These are phyloP conservation scores for Zygogramma bicolorata DNA, from an alignment of 2,888 invertebrate genomes.

Conservation along the genomic window DNA sequence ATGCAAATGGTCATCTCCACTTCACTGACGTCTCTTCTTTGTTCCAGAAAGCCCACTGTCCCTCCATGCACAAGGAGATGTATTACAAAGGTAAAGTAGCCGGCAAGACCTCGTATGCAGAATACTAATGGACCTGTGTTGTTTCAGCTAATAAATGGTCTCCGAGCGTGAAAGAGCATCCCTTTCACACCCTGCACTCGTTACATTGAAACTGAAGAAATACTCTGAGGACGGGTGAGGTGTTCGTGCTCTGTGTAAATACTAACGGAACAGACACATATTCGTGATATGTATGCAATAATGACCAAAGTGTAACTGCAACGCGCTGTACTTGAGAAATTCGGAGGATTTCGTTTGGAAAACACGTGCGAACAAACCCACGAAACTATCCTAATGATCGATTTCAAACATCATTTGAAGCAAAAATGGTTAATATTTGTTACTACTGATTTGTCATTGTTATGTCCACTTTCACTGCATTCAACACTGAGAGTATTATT, in stretches of 20 bases:
- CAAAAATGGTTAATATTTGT: no score
- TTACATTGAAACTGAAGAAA: slow-evolving; percentile 53
- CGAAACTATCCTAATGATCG: no score
- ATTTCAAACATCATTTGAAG: no score
- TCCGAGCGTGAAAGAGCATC: slow-evolving; percentile 62
- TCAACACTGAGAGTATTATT: no score
- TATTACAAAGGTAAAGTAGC: slow-evolving; percentile 83
- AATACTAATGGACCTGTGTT: slow-evolving; percentile 62
- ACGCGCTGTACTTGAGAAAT: no score
- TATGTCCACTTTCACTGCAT: no score
- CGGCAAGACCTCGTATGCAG: slow-evolving; percentile 40
- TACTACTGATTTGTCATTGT: no score
- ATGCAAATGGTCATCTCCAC: no score
- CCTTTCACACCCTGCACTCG: slow-evolving; percentile 58
- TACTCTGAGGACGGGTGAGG: neutral
- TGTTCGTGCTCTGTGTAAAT: slow-evolving; percentile 42
- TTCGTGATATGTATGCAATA: slow-evolving; percentile 64
- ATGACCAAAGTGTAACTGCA: slow-evolving; percentile 60
- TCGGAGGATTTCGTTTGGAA: no score
- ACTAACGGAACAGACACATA: slow-evolving; percentile 41
- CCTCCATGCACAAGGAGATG: slow-evolving; percentile 91
- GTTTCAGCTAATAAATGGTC: slow-evolving; percentile 67
- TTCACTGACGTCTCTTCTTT: slow-evolving; percentile 41
- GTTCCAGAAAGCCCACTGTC: slow-evolving; percentile 80
- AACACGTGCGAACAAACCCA: no score